Evolutionary conservation across 2,888 invertebrate species (phyloP), one percentile per base, ranked within the genome.

Genomic region (Hesperia comma): DNA sequence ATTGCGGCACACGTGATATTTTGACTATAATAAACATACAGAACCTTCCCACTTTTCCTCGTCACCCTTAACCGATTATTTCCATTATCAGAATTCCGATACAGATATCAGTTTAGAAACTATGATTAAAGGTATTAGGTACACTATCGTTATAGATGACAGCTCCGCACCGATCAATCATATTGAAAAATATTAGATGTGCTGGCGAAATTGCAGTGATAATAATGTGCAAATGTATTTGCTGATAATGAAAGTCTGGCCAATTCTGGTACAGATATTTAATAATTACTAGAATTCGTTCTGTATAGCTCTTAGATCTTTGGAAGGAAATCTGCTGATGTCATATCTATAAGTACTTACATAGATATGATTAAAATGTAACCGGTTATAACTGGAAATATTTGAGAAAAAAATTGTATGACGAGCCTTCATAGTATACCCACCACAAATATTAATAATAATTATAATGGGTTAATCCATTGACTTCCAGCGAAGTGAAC

Each of bases 91-190:
- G 10, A n/a, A 37, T 51, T 57, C 37, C 41, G 56, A 41, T 46
- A 21, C 6, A 26, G 74, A 74, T 75, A 72, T 71, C 68, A 63
- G 43, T 71, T 75, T 75, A 77, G 76, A 77, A 77, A 74, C 72
- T 77, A 55, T 46, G 71, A 72, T 73, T 72, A 73, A 67, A 53
- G 53, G 71, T 63, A 70, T 73, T 71, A 70, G 74, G 68, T 68
- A 26, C 54, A 63, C 67, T 68, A 69, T 69, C 68, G 67, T 33
- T 17, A 26, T 43, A 58, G 58, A 58, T 66, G 60, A 53, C 33
- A 54, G 54, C 33, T 40, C 26, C 46, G 12, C 37, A 33, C 26
- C 68, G 63, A 67, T 70, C 63, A 55, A 71, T 63, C 64, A 58
- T 56, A 32, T 49, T 21, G 49, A 19, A 17, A 54, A 53, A 68